phyloP scores from a whole-genome alignment of 2,888 invertebrate genomes.

The Heteropelma amictum region DNA sequence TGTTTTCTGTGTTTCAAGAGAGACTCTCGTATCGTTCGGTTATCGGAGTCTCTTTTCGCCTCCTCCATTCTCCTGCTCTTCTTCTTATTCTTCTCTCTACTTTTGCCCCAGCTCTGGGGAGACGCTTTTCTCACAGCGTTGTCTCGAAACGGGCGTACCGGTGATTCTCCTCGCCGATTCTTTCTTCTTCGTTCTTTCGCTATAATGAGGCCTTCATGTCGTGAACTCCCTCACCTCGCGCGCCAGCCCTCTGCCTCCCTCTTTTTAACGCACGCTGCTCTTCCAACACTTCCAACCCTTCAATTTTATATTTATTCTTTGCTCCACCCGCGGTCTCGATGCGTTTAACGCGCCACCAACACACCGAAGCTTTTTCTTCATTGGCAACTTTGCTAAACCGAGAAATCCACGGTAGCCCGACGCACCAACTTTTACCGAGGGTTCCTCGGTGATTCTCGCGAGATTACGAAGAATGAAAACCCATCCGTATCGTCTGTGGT shows the following conservation, averaged over 20 bases:
- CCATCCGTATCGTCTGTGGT: constrained; percentile 11
- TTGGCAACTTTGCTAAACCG: constrained; percentile 47
- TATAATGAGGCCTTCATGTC: constrained; percentile 74
- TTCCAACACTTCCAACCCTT: background rate
- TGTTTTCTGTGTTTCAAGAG: constrained; percentile 75
- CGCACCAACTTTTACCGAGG: constrained; percentile 23
- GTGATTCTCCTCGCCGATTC: background rate
- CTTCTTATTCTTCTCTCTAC: constrained; percentile 42
- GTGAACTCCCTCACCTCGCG: constrained; percentile 70
- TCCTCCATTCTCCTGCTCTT: constrained; percentile 29
- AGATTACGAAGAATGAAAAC: background rate
- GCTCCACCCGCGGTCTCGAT: constrained; percentile 23
- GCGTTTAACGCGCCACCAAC: constrained; percentile 8
- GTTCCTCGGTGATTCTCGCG: constrained; percentile 2
- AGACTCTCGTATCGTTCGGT: constrained; percentile 70
- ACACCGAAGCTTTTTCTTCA: constrained; percentile 20
- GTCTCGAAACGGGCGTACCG: constrained; percentile 10
- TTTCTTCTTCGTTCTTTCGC: constrained; percentile 51
- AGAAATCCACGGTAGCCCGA: constrained; percentile 12
- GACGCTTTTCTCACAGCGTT: constrained; percentile 33
- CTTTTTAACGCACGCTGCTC: constrained; percentile 20
- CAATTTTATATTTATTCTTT: constrained; percentile 19
- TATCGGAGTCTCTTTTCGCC: constrained; percentile 67
- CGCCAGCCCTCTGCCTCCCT: constrained; percentile 39
- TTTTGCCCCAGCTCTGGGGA: constrained; percentile 31